A percentile compares a stretch with the other conserved stretches of the same genome.
These are phyloP conservation scores for Antennarius maculatus DNA, from an alignment of 2,797 vertebrate species.

Conservation along the genomic window DNA sequence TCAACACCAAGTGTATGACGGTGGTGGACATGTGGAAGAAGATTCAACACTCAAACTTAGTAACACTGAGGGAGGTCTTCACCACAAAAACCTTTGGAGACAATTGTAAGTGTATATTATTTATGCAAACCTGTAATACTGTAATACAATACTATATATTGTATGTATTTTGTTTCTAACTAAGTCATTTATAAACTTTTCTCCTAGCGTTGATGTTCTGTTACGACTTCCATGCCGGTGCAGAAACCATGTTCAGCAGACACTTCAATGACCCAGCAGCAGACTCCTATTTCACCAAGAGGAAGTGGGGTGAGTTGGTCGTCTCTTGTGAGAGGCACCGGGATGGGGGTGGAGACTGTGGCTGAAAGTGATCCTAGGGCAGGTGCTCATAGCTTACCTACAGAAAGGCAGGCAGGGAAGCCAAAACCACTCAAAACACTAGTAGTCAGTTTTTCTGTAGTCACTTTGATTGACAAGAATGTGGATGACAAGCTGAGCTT, in stretches of 20 bases:
- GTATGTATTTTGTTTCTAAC: not conserved
- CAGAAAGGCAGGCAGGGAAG: conserved; percentile 65
- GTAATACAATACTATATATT: too few relatives aligned
- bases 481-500: not conserved
- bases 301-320: conserved; percentile 95
- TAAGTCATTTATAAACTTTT: conserved; percentile 29
- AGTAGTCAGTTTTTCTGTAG: not conserved
- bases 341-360: conserved; percentile 75
- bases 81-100: conserved; percentile 99
- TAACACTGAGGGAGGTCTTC: conserved; percentile 98
- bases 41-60: conserved; percentile 98
- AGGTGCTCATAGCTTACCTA: conserved; percentile 63
- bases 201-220: conserved; percentile 95
- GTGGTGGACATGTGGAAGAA: conserved; percentile 99
- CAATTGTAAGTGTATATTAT: conserved; percentile 87
- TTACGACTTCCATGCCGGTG: conserved; percentile 98
- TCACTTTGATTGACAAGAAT: not conserved
- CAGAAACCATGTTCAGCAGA: conserved; percentile 98
- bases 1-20: conserved; percentile 99
- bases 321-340: conserved; percentile 11
- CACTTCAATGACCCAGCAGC: conserved; percentile 98
- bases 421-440: conserved; percentile 53
- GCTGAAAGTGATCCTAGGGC: conserved; percentile 77
- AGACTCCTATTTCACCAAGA: conserved; percentile 97
- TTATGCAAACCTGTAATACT: too few relatives aligned